A percentile compares a stretch with the other conserved stretches of the same genome.
These are phyloP conservation scores for Fopius arisanus DNA, from an alignment of 1,140 invertebrate genomes.

Conservation along the genomic window DNA sequence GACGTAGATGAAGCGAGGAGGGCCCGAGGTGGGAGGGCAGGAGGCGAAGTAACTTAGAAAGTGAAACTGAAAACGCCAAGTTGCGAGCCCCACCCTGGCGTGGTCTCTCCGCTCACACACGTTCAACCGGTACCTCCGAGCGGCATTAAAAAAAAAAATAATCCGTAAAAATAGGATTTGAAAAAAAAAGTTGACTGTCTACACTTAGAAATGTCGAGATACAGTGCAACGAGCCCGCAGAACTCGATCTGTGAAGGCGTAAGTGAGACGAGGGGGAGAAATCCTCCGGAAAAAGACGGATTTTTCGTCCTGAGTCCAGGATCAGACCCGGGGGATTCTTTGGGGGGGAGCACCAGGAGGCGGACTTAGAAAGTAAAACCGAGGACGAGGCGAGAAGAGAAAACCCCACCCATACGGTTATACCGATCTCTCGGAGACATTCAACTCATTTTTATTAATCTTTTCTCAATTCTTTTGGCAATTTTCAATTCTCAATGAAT, in stretches of 20 bases:
- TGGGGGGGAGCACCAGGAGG: background rate
- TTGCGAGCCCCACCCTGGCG: constrained; percentile 45
- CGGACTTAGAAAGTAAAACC: constrained; percentile 33
- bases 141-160: background rate
- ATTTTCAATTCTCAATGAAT: too few species aligned
- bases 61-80: constrained; percentile 42
- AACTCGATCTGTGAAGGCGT: constrained; percentile 2
- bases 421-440: background rate
- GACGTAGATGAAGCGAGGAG: constrained; percentile 4
- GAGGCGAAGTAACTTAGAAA: constrained; percentile 36
- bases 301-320: constrained; percentile 17
- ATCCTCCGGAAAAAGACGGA: background rate
- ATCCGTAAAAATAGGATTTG: background rate
- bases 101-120: constrained; percentile 38
- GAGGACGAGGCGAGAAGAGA: constrained; percentile 24
- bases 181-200: background rate
- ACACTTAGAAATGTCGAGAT: constrained; percentile 15
- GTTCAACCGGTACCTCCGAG: constrained; percentile 1
- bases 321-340: background rate
- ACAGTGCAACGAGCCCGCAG: background rate
- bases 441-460: background rate
- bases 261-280: background rate
- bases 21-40: constrained; percentile 17
- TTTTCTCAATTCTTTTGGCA: too few species aligned
- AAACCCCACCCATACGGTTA: constrained; percentile 15